Base-by-base conservation (phyloP, 2,113 vertebrate species). In the Eptatretus burgeri region DNA sequence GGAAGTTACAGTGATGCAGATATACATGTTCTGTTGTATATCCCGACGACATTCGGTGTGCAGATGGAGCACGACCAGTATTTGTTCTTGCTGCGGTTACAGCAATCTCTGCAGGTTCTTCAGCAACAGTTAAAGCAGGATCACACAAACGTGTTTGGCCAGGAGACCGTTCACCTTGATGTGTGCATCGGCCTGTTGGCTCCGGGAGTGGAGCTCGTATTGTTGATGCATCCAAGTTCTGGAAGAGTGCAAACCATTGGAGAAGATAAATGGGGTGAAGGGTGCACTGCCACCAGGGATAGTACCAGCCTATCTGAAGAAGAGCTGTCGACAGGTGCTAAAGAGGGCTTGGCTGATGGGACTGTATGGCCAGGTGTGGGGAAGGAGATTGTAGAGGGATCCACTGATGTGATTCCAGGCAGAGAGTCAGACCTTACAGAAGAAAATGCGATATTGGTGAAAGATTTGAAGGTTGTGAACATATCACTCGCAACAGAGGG, bases 21-120 rank as follows among this genome's bases (percentile, higher is more conserved):
- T 5, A 1, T 85, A 53, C 85, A 94, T 1, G 13, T 93, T 65
- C 76, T 98, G 7, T 67, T 76, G 10, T 78, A 83, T 68, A 76
- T 79, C 11, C 71, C 82, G 17, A 78, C 78, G 2, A 81, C 79
- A 0, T 68, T 93, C 66, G 76, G 76, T 13, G 65, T 86, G 74
- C 78, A 80, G 67, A 77, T 98, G n/a, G 84, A 87, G 68, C 91
- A 98, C 72, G 94, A 93, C 71, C 86, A 98, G 65, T 94, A 87
- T 51, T 72, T 96, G 52, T 84, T 85, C 9, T 76, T 98, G 52
- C 78, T 98, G 66, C 78, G 89, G 66, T 78, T 93, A 75, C 91
- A 80, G 68, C 87, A 98, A 60, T 71, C 78, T 62, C 71, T 98
- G 66, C 75, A 78, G 17, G 69, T 71, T 1, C 71, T 98, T n/a